Evolutionary conservation across 2,797 vertebrate species (phyloP).

Genomic region (Anguilla pacifica): DNA sequence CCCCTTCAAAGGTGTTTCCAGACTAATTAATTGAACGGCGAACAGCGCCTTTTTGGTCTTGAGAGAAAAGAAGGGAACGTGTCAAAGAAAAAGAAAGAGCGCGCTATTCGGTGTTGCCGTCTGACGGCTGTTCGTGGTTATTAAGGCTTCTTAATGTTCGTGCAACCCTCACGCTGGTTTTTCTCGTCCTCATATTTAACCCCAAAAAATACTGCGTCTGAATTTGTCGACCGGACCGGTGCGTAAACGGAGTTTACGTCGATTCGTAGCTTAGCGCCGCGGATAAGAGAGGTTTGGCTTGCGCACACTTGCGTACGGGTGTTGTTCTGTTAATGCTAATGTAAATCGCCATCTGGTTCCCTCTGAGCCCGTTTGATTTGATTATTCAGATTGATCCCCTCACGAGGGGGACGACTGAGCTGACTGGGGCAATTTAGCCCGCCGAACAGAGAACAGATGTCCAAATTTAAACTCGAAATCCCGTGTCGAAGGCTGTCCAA

Average conservation of each 20-base stretch:
- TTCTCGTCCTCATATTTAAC: background rate
- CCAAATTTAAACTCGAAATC: conserved; percentile 54
- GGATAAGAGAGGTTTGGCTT: conserved; percentile 19
- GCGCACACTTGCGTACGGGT: conserved; percentile 49
- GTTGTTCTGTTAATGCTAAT: conserved; percentile 60
- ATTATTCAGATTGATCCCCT: conserved; percentile 58
- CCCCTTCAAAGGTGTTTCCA: conserved; percentile 48
- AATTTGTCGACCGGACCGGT: background rate
- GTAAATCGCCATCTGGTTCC: conserved; percentile 62
- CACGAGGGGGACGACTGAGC: conserved; percentile 35
- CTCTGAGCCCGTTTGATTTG: conserved; percentile 59
- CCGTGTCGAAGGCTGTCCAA: conserved; percentile 46
- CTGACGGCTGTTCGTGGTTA: conserved; percentile 38
- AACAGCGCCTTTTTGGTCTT: conserved; percentile 42
- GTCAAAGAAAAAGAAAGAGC: conserved; percentile 17
- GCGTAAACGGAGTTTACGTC: background rate
- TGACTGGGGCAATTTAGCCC: conserved; percentile 43
- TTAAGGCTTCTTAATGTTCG: conserved; percentile 32
- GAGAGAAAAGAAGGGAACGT: conserved; percentile 49
- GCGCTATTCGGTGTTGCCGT: conserved; percentile 19
- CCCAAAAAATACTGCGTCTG: background rate
- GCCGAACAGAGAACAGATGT: conserved; percentile 65
- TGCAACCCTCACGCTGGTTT: background rate
- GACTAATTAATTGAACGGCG: conserved; percentile 55
- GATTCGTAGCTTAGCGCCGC: background rate